Evolutionary conservation across 2,888 invertebrate genomes (phyloP).

Genomic region (Xiphydria camelus): DNA sequence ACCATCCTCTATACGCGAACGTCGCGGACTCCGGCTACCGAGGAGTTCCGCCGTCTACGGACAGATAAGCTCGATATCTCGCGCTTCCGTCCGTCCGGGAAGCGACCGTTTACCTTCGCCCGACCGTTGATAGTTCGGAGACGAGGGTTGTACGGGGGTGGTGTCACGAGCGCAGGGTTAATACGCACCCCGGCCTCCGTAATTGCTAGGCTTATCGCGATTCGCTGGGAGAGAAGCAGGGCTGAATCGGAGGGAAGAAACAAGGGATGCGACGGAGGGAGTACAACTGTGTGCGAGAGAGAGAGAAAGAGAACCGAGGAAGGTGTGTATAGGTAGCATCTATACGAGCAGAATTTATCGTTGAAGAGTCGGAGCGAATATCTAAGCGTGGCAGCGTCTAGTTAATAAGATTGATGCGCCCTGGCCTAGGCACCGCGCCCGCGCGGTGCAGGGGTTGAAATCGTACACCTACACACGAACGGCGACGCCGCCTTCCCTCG

Average conservation of each 20-base stretch:
- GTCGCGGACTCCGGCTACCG: too few relatives aligned
- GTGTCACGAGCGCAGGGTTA: neutral
- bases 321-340: slow-evolving; percentile 9
- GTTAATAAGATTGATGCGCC: slow-evolving; percentile 44
- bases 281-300: slow-evolving; percentile 8
- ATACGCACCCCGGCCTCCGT: neutral
- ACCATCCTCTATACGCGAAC: too few relatives aligned
- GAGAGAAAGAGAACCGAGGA: slow-evolving; percentile 4
- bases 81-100: too few relatives aligned
- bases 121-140: neutral
- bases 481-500: too few relatives aligned
- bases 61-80: too few relatives aligned
- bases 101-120: too few relatives aligned
- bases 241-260: too few relatives aligned
- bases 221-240: slow-evolving; percentile 1
- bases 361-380: slow-evolving; percentile 25
- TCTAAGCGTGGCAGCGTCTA: slow-evolving; percentile 24
- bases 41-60: too few relatives aligned
- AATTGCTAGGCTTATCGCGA: slow-evolving; percentile 3
- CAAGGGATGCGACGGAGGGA: too few relatives aligned
- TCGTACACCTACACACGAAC: too few relatives aligned
- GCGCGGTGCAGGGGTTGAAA: neutral
- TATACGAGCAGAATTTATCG: slow-evolving; percentile 27
- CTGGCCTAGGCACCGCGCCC: too few relatives aligned
- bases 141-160: slow-evolving; percentile 1